Conservation (phyloP, 2,797 vertebrate genomes). For the Hippoglossus hippoglossus region DNA sequence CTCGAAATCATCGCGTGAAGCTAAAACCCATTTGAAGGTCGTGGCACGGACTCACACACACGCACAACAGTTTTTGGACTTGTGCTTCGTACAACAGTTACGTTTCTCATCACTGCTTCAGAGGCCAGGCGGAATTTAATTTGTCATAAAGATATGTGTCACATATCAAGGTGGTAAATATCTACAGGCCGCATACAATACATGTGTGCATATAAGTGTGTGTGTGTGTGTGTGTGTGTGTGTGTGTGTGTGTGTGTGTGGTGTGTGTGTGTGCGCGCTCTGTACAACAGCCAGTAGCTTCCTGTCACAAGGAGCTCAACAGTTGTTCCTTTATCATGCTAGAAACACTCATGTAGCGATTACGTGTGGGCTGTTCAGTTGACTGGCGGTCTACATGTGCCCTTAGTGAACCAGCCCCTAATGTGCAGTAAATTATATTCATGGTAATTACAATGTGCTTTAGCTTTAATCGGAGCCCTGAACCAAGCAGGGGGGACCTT, state of each 20-base stretch:
- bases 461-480: constrained; percentile 43
- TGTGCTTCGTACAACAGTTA: constrained; percentile 65
- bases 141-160: constrained; percentile 37
- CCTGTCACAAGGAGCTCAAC: constrained; percentile 17
- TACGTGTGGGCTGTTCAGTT: constrained; percentile 45
- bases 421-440: constrained; percentile 57
- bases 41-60: constrained; percentile 50
- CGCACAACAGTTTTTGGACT: constrained; percentile 47
- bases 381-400: constrained; percentile 35
- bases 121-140: constrained; percentile 64
- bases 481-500: constrained; percentile 46
- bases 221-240: constrained; percentile 24
- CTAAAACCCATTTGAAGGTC: constrained; percentile 55
- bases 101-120: constrained; percentile 52
- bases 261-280: constrained; percentile 42
- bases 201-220: constrained; percentile 9
- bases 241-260: constrained; percentile 23
- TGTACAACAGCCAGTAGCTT: constrained; percentile 59
- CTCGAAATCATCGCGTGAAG: constrained; percentile 56
- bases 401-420: constrained; percentile 45
- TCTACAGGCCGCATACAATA: constrained; percentile 59
- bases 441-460: constrained; percentile 83
- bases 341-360: constrained; percentile 50
- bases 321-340: constrained; percentile 54
- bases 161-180: constrained; percentile 53